Percentiles rank a stretch among this genome's conserved stretches.
phyloP scores from a whole-genome alignment of 2,888 invertebrate species.

The Tenthredo amoena region DNA sequence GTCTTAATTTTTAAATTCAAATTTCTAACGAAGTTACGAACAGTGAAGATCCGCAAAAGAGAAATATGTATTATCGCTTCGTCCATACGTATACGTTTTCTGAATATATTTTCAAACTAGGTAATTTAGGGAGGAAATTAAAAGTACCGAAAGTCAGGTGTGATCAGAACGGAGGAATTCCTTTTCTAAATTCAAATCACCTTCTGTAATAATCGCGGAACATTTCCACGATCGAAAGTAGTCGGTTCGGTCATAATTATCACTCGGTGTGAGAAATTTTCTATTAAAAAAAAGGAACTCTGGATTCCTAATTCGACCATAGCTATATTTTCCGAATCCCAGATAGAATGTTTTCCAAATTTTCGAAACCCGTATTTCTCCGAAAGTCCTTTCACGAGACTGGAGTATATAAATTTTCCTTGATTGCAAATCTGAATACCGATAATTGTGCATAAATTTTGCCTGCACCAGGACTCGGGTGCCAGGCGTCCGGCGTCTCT shows the following conservation, averaged over 20 bases:
- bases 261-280: background rate
- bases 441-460: background rate
- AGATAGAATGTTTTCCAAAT: background rate
- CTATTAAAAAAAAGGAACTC: background rate
- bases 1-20: conserved; percentile 11
- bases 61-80: background rate
- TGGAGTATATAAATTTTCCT: background rate
- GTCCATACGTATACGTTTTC: no score
- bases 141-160: background rate
- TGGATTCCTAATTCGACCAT: background rate
- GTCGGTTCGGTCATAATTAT: background rate
- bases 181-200: background rate
- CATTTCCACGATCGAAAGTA: background rate
- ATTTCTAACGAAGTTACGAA: background rate
- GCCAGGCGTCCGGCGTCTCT: background rate
- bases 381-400: background rate
- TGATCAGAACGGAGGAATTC: background rate
- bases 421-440: background rate
- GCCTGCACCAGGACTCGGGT: background rate
- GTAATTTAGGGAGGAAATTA: background rate
- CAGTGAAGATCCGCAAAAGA: background rate
- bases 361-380: background rate
- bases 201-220: background rate
- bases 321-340: no score
- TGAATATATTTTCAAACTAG: background rate